phyloP scores from a whole-genome alignment of 2,888 invertebrate genomes.

The Leptodirus hochenwartii region DNA sequence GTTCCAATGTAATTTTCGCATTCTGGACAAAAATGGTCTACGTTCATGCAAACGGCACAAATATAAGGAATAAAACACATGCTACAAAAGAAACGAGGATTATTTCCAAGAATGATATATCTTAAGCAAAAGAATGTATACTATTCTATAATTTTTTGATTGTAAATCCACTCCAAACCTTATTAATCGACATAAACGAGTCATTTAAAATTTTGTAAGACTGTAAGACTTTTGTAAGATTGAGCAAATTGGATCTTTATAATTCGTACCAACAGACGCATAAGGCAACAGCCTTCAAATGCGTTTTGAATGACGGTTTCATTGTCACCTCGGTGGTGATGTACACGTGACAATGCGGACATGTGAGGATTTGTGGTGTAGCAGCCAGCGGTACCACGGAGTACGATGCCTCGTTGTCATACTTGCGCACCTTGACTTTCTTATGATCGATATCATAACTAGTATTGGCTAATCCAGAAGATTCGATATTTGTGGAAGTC shows the following conservation, averaged over 20 bases:
- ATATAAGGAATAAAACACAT: slow-evolving; percentile 15
- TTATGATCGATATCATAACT: no score
- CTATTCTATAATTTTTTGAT: no score
- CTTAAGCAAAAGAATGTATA: no score
- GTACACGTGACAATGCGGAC: slow-evolving; percentile 28
- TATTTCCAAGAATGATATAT: no score
- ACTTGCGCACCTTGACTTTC: slow-evolving; percentile 10
- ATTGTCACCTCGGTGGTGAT: slow-evolving; percentile 26
- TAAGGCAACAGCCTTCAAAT: slow-evolving; percentile 28
- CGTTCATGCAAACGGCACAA: slow-evolving; percentile 14
- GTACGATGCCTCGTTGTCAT: slow-evolving; percentile 12
- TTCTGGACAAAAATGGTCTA: slow-evolving; percentile 16
- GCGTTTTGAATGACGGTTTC: slow-evolving; percentile 28
- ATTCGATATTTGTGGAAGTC: no score
- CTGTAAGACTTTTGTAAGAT: no score
- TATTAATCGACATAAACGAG: no score
- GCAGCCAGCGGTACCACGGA: slow-evolving; percentile 20
- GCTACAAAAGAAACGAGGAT: slow-evolving; percentile 12
- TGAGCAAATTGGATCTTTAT: not conserved
- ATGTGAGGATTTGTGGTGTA: slow-evolving; percentile 23
- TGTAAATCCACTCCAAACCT: no score
- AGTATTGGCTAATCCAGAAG: no score
- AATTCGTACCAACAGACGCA: slow-evolving; percentile 26
- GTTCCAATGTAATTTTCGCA: slow-evolving; percentile 16
- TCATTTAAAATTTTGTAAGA: no score